Conservation (phyloP, 2,888 invertebrate species). For the Orchesellides sinensis region DNA sequence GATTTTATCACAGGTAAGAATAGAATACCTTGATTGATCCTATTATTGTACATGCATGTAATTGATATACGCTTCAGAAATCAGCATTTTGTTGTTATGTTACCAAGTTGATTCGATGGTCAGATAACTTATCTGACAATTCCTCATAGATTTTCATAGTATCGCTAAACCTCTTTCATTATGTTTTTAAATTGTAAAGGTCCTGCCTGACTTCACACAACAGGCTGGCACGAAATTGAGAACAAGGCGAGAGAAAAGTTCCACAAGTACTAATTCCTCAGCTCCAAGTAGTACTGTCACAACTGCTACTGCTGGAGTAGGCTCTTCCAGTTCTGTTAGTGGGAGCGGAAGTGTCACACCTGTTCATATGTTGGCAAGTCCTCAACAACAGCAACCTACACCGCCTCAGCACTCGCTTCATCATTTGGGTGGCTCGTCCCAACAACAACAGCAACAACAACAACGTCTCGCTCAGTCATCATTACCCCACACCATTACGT, state of each 20-base stretch:
- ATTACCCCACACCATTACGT: conserved; percentile 73
- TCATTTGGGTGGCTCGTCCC: conserved; percentile 74
- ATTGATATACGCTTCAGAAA: background rate
- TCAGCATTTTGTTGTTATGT: too few relatives aligned
- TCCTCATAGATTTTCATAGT: too few relatives aligned
- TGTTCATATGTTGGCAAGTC: conserved; percentile 74
- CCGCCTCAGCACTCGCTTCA: conserved; percentile 75
- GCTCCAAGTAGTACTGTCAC: conserved; percentile 68
- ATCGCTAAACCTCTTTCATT: background rate
- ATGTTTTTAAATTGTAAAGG: conserved; percentile 27
- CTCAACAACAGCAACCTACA: conserved; percentile 77
- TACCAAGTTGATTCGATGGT: too few relatives aligned
- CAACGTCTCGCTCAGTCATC: conserved; percentile 71
- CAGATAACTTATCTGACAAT: too few relatives aligned
- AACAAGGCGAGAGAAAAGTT: conserved; percentile 87
- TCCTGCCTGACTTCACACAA: conserved; percentile 83
- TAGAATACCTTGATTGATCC: background rate
- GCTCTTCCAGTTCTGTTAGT: conserved; percentile 36
- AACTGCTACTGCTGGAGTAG: conserved; percentile 25
- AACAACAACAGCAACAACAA: conserved; percentile 72
- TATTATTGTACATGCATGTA: background rate
- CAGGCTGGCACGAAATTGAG: conserved; percentile 93
- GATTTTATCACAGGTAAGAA: conserved; percentile 83
- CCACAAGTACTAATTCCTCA: conserved; percentile 72
- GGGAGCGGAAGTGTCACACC: conserved; percentile 61